A percentile compares a stretch with the other conserved stretches of the same genome.
phyloP scores from a whole-genome alignment of 64 coral and sea anemone genomes.

The Actinia equina region DNA sequence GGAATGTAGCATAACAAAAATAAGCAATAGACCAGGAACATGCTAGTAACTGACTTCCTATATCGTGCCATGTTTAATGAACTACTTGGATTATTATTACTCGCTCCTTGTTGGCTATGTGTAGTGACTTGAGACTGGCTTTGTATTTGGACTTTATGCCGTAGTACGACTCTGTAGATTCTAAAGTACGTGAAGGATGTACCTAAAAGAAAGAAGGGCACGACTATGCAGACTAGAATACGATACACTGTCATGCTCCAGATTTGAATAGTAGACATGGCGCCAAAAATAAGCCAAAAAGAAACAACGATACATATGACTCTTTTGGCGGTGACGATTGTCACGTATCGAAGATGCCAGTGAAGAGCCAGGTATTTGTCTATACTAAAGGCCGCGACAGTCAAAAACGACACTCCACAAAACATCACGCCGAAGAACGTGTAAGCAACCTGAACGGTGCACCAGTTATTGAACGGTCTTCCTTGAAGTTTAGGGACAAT shows the following conservation, averaged over 20 bases:
- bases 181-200: constrained; percentile 25
- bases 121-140: constrained; percentile 14
- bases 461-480: not conserved
- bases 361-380: constrained; percentile 42
- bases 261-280: constrained; percentile 19
- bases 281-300: constrained; percentile 36
- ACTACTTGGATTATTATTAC: not conserved
- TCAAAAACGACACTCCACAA: constrained; percentile 40
- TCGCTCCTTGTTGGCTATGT: not conserved
- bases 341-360: constrained; percentile 38
- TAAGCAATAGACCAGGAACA: constrained; percentile 27
- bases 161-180: constrained; percentile 49
- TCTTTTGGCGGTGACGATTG: constrained; percentile 13
- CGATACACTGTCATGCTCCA: constrained; percentile 27
- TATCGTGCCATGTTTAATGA: constrained; percentile 31
- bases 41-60: constrained; percentile 19
- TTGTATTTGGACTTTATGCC: constrained; percentile 35
- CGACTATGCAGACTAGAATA: not conserved
- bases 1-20: constrained; percentile 25
- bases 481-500: constrained; percentile 10
- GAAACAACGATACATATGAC: constrained; percentile 2
- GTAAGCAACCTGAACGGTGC: constrained; percentile 2
- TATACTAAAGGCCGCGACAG: constrained; percentile 37
- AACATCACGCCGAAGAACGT: constrained; percentile 10
- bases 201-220: constrained; percentile 14